Percentiles rank a stretch among this genome's conserved stretches.
phyloP scores from a whole-genome alignment of 2,888 invertebrate genomes.

The Corbicula japonica region DNA sequence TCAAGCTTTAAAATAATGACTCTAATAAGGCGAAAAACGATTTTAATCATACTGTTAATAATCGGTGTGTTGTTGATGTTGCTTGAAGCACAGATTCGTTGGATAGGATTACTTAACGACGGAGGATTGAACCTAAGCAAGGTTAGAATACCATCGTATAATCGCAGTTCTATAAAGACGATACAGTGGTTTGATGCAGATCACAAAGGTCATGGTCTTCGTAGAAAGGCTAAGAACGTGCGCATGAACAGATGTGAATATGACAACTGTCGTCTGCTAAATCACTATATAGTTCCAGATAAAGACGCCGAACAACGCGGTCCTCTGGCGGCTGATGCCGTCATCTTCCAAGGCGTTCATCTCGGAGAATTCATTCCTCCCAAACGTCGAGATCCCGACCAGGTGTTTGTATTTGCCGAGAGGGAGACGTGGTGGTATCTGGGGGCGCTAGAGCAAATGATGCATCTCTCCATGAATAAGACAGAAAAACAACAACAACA shows the following conservation, averaged over 20 bases:
- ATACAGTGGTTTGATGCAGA: slow-evolving; percentile 33
- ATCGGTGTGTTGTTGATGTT: no score
- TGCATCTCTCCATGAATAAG: no score
- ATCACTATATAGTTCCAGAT: background rate
- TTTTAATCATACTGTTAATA: no score
- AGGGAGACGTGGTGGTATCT: slow-evolving; percentile 28
- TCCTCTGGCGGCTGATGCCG: slow-evolving; percentile 29
- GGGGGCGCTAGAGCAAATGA: slow-evolving; percentile 6
- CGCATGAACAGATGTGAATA: slow-evolving; percentile 23
- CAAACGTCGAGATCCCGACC: slow-evolving; percentile 1
- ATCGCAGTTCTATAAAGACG: slow-evolving; percentile 24
- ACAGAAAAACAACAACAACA: background rate
- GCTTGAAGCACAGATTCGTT: no score
- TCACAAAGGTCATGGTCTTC: slow-evolving; percentile 21
- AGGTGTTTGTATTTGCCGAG: slow-evolving; percentile 36
- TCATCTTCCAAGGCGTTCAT: slow-evolving; percentile 17
- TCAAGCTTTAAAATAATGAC: no score
- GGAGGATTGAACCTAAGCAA: no score
- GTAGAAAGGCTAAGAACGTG: background rate
- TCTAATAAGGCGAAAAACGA: no score
- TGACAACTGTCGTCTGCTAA: slow-evolving; percentile 17
- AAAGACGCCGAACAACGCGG: background rate
- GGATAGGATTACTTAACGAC: no score
- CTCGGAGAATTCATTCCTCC: background rate
- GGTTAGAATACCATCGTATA: no score